phyloP scores from a whole-genome alignment of 2,888 invertebrate species.

The Lithophane socia region DNA sequence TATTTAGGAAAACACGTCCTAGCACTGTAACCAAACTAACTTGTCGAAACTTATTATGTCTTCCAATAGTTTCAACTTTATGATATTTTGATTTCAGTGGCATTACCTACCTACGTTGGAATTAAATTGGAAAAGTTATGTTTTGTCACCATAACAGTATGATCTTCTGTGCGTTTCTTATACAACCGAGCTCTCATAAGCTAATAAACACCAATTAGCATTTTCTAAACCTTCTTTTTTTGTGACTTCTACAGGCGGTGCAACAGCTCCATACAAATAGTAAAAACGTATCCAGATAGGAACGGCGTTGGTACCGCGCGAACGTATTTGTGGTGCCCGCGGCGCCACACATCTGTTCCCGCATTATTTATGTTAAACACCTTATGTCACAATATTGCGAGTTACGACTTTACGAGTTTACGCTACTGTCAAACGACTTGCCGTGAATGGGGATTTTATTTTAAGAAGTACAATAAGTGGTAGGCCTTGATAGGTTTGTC shows the following conservation, averaged over 20 bases:
- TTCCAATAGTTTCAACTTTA: background rate
- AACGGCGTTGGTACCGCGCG: slow-evolving; percentile 76
- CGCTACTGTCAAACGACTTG: slow-evolving; percentile 78
- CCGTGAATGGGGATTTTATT: slow-evolving; percentile 82
- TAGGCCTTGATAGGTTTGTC: slow-evolving; percentile 2
- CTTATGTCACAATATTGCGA: slow-evolving; percentile 90
- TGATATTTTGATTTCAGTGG: background rate
- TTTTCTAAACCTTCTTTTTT: background rate
- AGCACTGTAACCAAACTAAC: background rate
- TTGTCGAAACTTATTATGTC: background rate
- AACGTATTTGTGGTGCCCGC: slow-evolving; percentile 88
- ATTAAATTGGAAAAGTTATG: background rate
- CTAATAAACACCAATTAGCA: background rate
- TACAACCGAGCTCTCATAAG: background rate
- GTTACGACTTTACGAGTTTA: slow-evolving; percentile 85
- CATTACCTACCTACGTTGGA: background rate
- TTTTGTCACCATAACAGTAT: background rate
- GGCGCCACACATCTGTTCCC: slow-evolving; percentile 88
- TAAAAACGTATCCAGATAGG: slow-evolving; percentile 78
- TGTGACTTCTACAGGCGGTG: background rate
- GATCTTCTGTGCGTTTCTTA: background rate
- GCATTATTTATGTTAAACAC: slow-evolving; percentile 91
- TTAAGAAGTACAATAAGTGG: slow-evolving; percentile 68
- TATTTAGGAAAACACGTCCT: background rate
- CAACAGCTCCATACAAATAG: slow-evolving; percentile 76